These are phyloP conservation scores for Syrmaticus mikado DNA, from an alignment of 2,113 vertebrate species.

Conservation along the genomic window DNA sequence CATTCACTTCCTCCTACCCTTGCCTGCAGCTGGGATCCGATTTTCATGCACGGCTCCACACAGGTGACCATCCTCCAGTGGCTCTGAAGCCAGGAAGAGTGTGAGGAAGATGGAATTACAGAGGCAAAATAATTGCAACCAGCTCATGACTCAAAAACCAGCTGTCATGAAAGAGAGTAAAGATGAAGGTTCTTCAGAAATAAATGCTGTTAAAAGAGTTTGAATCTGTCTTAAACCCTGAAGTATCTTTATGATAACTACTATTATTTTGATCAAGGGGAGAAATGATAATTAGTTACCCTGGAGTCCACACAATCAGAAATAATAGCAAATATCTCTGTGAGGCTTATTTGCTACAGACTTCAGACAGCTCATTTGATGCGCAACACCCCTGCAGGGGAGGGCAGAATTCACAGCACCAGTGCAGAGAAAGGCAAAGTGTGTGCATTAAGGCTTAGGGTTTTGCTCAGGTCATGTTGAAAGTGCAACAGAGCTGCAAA, in stretches of 20 bases:
- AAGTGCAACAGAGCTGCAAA: neutral
- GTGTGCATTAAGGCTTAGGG: neutral
- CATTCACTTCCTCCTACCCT: slow-evolving; percentile 63
- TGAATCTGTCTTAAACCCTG: slow-evolving; percentile 40
- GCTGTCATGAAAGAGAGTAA: slow-evolving; percentile 34
- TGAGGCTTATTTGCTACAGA: neutral
- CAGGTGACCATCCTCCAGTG: slow-evolving; percentile 57
- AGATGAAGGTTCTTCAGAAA: slow-evolving; percentile 56
- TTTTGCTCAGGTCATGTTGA: neutral
- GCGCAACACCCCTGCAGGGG: neutral
- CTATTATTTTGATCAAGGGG: slow-evolving; percentile 50
- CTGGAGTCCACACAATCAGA: slow-evolving; percentile 21
- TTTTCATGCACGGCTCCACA: slow-evolving; percentile 49
- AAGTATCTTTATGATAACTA: slow-evolving; percentile 39
- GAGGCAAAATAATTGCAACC: slow-evolving; percentile 62
- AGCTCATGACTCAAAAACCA: slow-evolving; percentile 63
- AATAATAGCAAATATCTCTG: slow-evolving; percentile 28
- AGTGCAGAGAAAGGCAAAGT: neutral
- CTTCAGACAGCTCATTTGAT: neutral
- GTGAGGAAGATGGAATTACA: slow-evolving; percentile 59
- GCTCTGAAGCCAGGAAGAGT: slow-evolving; percentile 60
- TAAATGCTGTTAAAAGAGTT: slow-evolving; percentile 52
- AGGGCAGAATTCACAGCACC: neutral
- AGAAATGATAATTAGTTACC: neutral
- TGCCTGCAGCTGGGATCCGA: slow-evolving; percentile 65